Conservation (phyloP, 1,140 invertebrate species). For the Palaemon carinicauda region DNA sequence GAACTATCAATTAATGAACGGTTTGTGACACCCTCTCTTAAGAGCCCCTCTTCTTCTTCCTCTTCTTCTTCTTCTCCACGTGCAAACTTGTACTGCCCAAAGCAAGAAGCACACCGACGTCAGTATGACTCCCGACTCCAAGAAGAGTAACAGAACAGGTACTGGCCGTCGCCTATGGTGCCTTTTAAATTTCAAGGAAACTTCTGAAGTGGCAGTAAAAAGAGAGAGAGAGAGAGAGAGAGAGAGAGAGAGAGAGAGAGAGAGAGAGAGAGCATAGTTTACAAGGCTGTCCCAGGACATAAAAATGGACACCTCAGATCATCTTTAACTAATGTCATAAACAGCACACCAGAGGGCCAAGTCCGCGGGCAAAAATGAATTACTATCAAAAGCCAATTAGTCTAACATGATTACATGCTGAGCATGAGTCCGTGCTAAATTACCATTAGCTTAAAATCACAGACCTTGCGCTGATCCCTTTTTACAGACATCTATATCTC, state of each 20-base stretch:
- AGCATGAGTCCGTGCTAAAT: too few species aligned
- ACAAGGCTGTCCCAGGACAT: too few species aligned
- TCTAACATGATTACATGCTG: too few species aligned
- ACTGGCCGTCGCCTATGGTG: background rate
- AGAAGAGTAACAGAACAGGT: background rate
- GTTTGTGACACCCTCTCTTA: constrained; percentile 40
- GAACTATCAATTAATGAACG: constrained; percentile 34
- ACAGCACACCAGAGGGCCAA: too few species aligned
- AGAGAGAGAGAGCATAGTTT: background rate
- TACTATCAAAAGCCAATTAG: too few species aligned
- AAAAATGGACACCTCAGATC: too few species aligned
- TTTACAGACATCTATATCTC: too few species aligned
- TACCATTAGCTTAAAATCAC: too few species aligned
- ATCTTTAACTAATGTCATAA: too few species aligned
- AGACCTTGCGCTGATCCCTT: too few species aligned
- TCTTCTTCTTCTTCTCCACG: too few species aligned
- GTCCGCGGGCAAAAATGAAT: too few species aligned
- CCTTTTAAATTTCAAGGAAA: background rate
- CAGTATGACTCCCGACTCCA: background rate
- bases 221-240: background rate
- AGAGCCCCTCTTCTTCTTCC: background rate
- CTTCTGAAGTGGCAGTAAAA: background rate
- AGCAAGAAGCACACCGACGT: constrained; percentile 18
- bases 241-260: background rate
- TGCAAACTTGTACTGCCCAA: constrained; percentile 32